Evolutionary conservation across 2,797 vertebrate genomes (phyloP).

Genomic region (Thaleichthys pacificus): DNA sequence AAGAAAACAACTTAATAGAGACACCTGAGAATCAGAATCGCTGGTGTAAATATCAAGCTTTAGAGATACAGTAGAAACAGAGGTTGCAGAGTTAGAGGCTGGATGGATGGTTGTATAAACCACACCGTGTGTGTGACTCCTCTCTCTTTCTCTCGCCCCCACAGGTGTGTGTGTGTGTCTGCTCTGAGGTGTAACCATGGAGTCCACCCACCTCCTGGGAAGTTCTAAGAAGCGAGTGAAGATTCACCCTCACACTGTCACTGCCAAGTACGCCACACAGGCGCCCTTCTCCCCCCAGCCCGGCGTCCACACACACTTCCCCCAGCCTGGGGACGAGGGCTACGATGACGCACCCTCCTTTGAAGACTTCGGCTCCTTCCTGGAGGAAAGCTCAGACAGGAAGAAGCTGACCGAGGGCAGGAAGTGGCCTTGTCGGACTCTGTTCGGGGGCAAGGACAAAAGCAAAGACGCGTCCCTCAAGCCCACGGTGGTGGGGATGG

Average conservation of each 20-base stretch:
- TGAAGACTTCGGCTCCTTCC: slow-evolving; percentile 85
- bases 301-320: slow-evolving; percentile 84
- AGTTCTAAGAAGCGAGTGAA: slow-evolving; percentile 91
- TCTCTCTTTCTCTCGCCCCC: slow-evolving; percentile 28
- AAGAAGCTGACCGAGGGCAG: slow-evolving; percentile 79
- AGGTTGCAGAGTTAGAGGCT: no score
- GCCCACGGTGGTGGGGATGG: slow-evolving; percentile 25
- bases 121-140: slow-evolving; percentile 18
- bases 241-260: slow-evolving; percentile 95
- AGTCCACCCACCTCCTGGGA: slow-evolving; percentile 80
- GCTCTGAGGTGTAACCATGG: slow-evolving; percentile 57
- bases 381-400: slow-evolving; percentile 89
- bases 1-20: no score
- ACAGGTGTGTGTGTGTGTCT: slow-evolving; percentile 49
- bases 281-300: slow-evolving; percentile 84
- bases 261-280: slow-evolving; percentile 89
- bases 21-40: no score
- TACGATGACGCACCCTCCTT: slow-evolving; percentile 85
- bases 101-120: background rate
- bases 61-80: no score
- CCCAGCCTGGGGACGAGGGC: slow-evolving; percentile 88
- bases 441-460: slow-evolving; percentile 82
- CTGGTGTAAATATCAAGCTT: no score
- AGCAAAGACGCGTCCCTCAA: slow-evolving; percentile 50
- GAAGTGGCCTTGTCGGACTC: slow-evolving; percentile 74